phyloP scores from a whole-genome alignment of 2,113 vertebrate genomes.

The Cheilinus undulatus region DNA sequence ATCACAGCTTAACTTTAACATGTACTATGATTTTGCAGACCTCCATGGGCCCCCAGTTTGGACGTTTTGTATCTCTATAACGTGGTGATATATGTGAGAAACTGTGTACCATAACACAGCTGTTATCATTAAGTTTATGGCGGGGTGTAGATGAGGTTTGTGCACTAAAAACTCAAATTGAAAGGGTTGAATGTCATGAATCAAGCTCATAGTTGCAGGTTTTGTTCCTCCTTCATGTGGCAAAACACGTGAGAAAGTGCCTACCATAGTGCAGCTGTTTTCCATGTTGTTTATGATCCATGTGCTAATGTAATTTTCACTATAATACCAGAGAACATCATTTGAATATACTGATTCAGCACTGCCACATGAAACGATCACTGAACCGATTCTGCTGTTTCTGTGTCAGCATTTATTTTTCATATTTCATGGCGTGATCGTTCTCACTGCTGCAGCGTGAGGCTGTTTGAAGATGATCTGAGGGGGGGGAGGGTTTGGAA shows the following conservation, averaged over 20 bases:
- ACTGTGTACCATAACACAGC: too few species aligned
- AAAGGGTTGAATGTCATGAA: background rate
- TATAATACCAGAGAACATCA: slow-evolving; percentile 47
- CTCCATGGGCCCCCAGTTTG: too few species aligned
- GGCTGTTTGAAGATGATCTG: slow-evolving; percentile 8
- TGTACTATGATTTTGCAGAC: too few species aligned
- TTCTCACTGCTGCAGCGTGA: slow-evolving; percentile 28
- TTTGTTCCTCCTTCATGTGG: background rate
- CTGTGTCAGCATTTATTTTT: slow-evolving; percentile 62
- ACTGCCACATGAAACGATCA: slow-evolving; percentile 55
- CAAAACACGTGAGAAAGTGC: slow-evolving; percentile 16
- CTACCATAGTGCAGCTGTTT: slow-evolving; percentile 29
- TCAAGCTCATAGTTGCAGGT: background rate
- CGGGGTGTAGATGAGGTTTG: too few species aligned
- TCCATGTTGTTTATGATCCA: slow-evolving; percentile 51
- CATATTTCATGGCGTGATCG: slow-evolving; percentile 45
- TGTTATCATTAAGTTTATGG: too few species aligned
- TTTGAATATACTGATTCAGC: slow-evolving; percentile 67
- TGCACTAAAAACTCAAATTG: too few species aligned
- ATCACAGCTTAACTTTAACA: too few species aligned
- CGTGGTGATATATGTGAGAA: too few species aligned
- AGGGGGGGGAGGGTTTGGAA: background rate
- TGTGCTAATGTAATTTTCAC: slow-evolving; percentile 56
- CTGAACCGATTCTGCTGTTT: slow-evolving; percentile 40
- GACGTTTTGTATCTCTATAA: too few species aligned